Conservation (phyloP, 1,140 invertebrate genomes). For the Brachionus paranguensis region DNA sequence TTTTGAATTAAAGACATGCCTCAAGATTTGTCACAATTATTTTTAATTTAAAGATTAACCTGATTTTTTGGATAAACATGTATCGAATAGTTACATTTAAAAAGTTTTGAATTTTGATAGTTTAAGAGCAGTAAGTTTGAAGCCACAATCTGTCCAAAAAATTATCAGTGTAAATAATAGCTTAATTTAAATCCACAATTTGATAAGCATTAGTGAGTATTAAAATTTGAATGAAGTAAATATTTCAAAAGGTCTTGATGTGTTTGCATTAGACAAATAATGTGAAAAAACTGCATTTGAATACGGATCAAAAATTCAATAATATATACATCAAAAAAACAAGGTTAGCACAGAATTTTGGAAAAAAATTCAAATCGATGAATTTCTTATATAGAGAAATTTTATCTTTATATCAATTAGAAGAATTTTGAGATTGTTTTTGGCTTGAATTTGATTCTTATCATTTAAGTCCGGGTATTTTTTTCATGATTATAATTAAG, state of each 20-base stretch:
- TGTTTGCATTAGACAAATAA: neutral
- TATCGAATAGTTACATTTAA: neutral
- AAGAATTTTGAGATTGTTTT: neutral
- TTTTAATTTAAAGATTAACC: slow-evolving; percentile 29
- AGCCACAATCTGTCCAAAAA: neutral
- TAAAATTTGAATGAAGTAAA: neutral
- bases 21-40: neutral
- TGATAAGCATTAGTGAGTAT: neutral
- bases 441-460: no score
- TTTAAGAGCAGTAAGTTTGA: neutral
- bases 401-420: neutral
- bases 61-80: neutral
- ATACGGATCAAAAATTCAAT: neutral
- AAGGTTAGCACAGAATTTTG: neutral
- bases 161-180: neutral
- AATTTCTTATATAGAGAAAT: no score
- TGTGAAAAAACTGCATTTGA: neutral
- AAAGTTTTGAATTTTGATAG: neutral
- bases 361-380: neutral
- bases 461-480: no score
- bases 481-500: no score
- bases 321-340: neutral
- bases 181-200: neutral
- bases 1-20: neutral
- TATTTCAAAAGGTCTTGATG: neutral